phyloP scores from a whole-genome alignment of 1,140 invertebrate species.

The Drosophila littoralis region DNA sequence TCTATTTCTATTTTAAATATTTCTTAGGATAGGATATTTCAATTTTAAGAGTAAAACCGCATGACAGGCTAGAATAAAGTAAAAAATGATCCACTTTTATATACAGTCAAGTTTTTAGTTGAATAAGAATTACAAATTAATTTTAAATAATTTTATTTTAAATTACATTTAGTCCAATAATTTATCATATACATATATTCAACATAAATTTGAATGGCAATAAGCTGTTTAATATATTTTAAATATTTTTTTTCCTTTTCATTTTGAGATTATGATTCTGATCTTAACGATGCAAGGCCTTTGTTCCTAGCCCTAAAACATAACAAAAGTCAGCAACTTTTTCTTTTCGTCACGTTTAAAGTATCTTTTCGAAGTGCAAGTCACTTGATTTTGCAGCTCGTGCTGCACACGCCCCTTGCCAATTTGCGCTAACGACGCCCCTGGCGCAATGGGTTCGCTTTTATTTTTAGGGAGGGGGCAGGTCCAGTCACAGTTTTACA shows the following conservation, averaged over 20 bases:
- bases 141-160: too few species aligned
- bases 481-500: constrained; percentile 65
- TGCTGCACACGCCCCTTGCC: constrained; percentile 44
- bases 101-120: too few species aligned
- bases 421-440: constrained; percentile 74
- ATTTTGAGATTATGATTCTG: constrained; percentile 22
- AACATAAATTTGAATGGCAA: too few species aligned
- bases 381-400: constrained; percentile 23
- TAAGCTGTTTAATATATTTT: background rate
- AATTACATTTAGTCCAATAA: too few species aligned
- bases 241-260: background rate
- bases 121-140: too few species aligned
- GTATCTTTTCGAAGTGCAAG: constrained; percentile 22
- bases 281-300: constrained; percentile 1
- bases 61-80: too few species aligned
- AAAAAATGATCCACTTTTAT: too few species aligned
- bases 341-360: constrained; percentile 8
- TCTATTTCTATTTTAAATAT: too few species aligned
- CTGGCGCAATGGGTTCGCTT: constrained; percentile 48
- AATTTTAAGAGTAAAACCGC: too few species aligned
- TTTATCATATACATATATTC: too few species aligned
- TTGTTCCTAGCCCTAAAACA: background rate
- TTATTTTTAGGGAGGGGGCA: constrained; percentile 14
- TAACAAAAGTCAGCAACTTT: constrained; percentile 15
- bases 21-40: too few species aligned